Percentiles rank a stretch among this genome's conserved stretches.
These are phyloP conservation scores for Scophthalmus maximus DNA, from an alignment of 2,113 vertebrate species.

Conservation along the genomic window DNA sequence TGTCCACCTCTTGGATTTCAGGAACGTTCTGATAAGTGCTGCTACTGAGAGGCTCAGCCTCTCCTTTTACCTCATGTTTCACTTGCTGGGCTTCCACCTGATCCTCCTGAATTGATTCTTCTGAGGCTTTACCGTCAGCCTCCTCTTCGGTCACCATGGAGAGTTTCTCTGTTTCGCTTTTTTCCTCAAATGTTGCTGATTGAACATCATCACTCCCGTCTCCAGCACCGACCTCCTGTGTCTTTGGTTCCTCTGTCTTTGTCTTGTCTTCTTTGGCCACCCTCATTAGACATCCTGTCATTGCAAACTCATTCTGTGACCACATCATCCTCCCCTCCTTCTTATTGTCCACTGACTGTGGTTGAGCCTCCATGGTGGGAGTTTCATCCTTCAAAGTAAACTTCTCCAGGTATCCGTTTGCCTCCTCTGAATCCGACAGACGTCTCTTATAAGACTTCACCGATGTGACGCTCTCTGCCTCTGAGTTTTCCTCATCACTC, in stretches of 20 bases:
- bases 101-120: conserved; percentile 19
- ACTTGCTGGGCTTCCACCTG: conserved; percentile 38
- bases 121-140: background rate
- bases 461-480: conserved; percentile 86
- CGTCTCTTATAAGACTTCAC: conserved; percentile 86
- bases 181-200: conserved; percentile 1
- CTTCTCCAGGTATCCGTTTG: conserved; percentile 92
- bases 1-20: conserved; percentile 16
- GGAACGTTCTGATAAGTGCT: conserved; percentile 19
- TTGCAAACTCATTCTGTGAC: conserved; percentile 80
- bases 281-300: conserved; percentile 77
- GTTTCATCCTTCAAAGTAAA: conserved; percentile 92
- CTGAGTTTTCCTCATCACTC: conserved; percentile 85
- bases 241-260: conserved; percentile 22
- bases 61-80: conserved; percentile 26
- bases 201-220: conserved; percentile 1
- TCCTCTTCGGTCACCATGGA: conserved; percentile 1
- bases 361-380: conserved; percentile 66
- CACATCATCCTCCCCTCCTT: conserved; percentile 70
- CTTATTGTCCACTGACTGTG: conserved; percentile 58
- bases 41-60: conserved; percentile 13
- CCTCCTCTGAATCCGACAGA: conserved; percentile 89
- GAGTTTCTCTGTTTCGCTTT: background rate
- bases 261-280: conserved; percentile 43
- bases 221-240: background rate